Evolutionary conservation across 2,888 invertebrate genomes (phyloP).

Genomic region (Carpatolechia fugitivella): DNA sequence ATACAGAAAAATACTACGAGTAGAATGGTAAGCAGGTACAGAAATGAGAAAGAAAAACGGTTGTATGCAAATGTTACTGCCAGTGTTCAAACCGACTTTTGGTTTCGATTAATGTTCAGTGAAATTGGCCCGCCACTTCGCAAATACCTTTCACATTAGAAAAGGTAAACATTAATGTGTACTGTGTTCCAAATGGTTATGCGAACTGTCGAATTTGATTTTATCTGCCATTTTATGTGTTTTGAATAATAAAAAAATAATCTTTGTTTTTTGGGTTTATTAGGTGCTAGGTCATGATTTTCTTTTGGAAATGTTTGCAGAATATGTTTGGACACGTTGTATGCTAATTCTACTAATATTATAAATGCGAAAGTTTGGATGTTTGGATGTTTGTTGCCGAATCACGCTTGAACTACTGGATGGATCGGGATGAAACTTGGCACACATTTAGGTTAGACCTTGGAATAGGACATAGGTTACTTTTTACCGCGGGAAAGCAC

Average conservation of each 20-base stretch:
- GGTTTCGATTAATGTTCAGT: neutral
- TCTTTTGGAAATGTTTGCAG: neutral
- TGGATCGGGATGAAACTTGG: too few species aligned
- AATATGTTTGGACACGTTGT: too few species aligned
- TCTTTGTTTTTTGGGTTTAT: neutral
- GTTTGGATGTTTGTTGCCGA: too few species aligned
- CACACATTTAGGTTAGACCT: too few species aligned
- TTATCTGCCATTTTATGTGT: slow-evolving; percentile 6
- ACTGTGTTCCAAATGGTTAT: slow-evolving; percentile 10
- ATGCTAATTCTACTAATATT: too few species aligned
- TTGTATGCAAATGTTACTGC: slow-evolving; percentile 6
- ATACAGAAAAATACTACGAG: too few species aligned
- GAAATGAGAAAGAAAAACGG: neutral
- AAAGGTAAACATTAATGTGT: neutral
- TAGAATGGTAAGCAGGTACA: neutral
- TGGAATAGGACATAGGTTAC: too few species aligned
- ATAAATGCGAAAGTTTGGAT: too few species aligned
- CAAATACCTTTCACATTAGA: neutral
- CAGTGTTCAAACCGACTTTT: neutral
- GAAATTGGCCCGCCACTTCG: neutral
- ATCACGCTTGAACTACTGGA: too few species aligned
- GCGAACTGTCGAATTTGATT: slow-evolving; percentile 1
- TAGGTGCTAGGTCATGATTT: neutral
- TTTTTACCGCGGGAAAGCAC: too few species aligned
- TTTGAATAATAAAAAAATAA: neutral